Percentiles rank a stretch among this genome's conserved stretches.
These are phyloP conservation scores for Eupithecia abbreviata DNA, from an alignment of 2,888 invertebrate genomes.

Conservation along the genomic window DNA sequence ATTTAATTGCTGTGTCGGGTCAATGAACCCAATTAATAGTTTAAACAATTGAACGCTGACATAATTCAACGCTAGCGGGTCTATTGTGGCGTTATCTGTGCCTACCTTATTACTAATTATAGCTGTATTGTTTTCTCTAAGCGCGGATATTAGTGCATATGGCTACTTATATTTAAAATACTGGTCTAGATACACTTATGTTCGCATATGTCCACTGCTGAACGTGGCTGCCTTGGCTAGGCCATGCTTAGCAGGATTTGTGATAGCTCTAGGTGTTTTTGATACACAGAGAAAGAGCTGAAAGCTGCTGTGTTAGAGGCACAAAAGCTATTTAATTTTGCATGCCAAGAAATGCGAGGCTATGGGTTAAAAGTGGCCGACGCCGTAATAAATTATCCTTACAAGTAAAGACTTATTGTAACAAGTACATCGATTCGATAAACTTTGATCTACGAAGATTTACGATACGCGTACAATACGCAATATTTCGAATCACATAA, in stretches of 20 bases:
- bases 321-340: background rate
- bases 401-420: background rate
- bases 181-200: too few species aligned
- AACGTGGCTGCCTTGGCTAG: too few species aligned
- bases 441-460: slow-evolving; percentile 4
- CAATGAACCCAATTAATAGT: slow-evolving; percentile 13
- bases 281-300: too few species aligned
- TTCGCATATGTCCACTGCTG: too few species aligned
- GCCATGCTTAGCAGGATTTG: too few species aligned
- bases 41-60: slow-evolving; percentile 15
- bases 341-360: background rate
- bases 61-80: slow-evolving; percentile 8
- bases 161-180: background rate
- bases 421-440: background rate
- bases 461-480: slow-evolving; percentile 6
- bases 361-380: background rate
- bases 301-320: too few species aligned
- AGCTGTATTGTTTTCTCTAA: background rate
- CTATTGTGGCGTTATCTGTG: slow-evolving; percentile 11
- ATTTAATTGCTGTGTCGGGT: background rate
- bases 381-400: background rate
- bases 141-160: background rate
- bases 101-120: slow-evolving; percentile 7
- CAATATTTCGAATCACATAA: slow-evolving; percentile 15
- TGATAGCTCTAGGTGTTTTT: too few species aligned